A percentile compares a stretch with the other conserved stretches of the same genome.
These are phyloP conservation scores for Acanthisitta chloris DNA, from an alignment of 2,113 vertebrate species.

Conservation along the genomic window DNA sequence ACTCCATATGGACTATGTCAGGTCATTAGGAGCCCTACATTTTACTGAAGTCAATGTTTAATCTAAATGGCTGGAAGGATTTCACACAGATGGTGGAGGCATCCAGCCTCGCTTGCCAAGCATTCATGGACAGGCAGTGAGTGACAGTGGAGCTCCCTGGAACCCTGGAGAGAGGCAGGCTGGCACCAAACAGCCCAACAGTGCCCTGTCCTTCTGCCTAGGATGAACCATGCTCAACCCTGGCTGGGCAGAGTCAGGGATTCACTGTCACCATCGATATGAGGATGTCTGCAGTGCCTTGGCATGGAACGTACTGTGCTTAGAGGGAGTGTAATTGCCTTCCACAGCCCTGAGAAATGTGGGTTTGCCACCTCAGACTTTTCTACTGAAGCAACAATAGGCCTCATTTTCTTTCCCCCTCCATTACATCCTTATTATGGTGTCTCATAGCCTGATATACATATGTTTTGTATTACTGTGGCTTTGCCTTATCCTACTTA, in stretches of 20 bases:
- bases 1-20: constrained; percentile 46
- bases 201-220: neutral
- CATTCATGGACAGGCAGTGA: neutral
- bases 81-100: constrained; percentile 39
- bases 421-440: neutral
- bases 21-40: constrained; percentile 49
- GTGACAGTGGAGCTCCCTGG: neutral
- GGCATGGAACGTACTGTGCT: neutral
- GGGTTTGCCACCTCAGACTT: neutral
- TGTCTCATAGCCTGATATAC: neutral
- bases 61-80: constrained; percentile 19
- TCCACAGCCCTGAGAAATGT: neutral
- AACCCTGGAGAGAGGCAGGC: neutral
- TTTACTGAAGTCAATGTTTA: constrained; percentile 5
- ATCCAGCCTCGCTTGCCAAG: neutral
- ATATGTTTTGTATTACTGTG: neutral
- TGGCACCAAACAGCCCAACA: neutral
- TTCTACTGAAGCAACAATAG: neutral
- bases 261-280: rapidly evolving
- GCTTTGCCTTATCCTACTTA: neutral
- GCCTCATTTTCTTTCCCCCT: neutral
- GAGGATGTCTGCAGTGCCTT: neutral
- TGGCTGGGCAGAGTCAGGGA: neutral
- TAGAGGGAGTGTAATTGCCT: neutral
- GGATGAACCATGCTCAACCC: neutral